These are phyloP conservation scores for Choristoneura rosaceana DNA, from an alignment of 2,888 invertebrate genomes.

Conservation along the genomic window DNA sequence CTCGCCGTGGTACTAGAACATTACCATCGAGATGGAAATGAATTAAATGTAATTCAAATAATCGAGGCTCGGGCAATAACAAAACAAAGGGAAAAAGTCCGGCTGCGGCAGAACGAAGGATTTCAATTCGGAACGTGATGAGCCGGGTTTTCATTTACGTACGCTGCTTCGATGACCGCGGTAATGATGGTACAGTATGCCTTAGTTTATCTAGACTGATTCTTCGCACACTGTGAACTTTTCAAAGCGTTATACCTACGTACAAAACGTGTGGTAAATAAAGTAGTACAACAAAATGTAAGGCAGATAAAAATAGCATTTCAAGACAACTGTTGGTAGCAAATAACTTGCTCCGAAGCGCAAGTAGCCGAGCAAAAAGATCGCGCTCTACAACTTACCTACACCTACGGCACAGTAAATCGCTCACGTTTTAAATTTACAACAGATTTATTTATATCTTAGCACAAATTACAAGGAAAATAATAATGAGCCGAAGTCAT, in stretches of 20 bases:
- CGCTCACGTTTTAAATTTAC: conserved; percentile 69
- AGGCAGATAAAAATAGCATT: conserved; percentile 28
- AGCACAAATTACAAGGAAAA: conserved; percentile 73
- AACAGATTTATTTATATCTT: conserved; percentile 67
- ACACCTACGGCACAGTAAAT: conserved; percentile 60
- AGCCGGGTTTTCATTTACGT: conserved; percentile 81
- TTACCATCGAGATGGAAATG: conserved; percentile 80
- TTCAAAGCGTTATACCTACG: conserved; percentile 16
- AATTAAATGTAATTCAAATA: conserved; percentile 85
- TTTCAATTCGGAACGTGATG: conserved; percentile 86
- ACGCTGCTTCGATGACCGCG: conserved; percentile 60
- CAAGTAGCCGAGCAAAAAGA: conserved; percentile 41
- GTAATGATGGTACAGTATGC: conserved; percentile 56
- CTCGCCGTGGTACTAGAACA: conserved; percentile 53
- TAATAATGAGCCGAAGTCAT: conserved; percentile 80
- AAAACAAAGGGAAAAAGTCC: conserved; percentile 81
- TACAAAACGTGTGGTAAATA: conserved; percentile 3
- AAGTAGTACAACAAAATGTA: not conserved
- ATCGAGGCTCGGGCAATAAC: conserved; percentile 79
- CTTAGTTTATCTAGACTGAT: conserved; percentile 38
- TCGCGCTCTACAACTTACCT: conserved; percentile 57
- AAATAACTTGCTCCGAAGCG: conserved; percentile 36
- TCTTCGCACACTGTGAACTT: conserved; percentile 11
- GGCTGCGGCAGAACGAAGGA: conserved; percentile 78
- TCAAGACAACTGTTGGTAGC: conserved; percentile 37